Conservation (phyloP, 2,888 invertebrate species). For the Dryadula phaetusa region DNA sequence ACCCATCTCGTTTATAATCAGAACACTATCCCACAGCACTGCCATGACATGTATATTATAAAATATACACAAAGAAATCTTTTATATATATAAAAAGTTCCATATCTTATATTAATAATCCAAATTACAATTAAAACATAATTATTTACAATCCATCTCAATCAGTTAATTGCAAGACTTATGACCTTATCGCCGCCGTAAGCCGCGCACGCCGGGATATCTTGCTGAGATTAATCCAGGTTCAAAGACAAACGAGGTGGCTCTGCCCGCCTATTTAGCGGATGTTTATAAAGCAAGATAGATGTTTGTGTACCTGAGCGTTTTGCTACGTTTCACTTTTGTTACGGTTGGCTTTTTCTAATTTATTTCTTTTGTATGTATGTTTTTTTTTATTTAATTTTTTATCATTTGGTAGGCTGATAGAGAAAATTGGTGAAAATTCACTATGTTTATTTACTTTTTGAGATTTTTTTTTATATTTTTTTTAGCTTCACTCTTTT, state of each 20-base stretch:
- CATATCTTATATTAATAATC: too few relatives aligned
- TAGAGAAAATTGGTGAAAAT: not conserved
- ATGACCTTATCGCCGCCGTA: slow-evolving; percentile 28
- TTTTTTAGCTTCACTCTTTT: too few relatives aligned
- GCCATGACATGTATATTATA: too few relatives aligned
- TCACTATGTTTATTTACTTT: not conserved
- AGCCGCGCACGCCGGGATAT: slow-evolving; percentile 30
- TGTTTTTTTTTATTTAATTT: not conserved
- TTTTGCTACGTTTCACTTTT: slow-evolving; percentile 17
- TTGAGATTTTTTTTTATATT: too few relatives aligned
- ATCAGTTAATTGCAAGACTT: slow-evolving; percentile 43
- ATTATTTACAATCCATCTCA: slow-evolving; percentile 39
- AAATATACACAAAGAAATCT: too few relatives aligned
- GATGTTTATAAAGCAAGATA: slow-evolving; percentile 29
- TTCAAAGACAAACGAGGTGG: slow-evolving; percentile 34
- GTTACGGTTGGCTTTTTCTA: not conserved
- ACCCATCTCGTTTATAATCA: too few relatives aligned
- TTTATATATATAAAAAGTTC: too few relatives aligned
- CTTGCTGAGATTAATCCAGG: slow-evolving; percentile 33
- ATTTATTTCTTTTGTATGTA: not conserved
- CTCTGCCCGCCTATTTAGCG: slow-evolving; percentile 31
- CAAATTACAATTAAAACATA: not conserved
- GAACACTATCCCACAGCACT: too few relatives aligned
- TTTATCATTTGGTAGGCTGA: too few relatives aligned
- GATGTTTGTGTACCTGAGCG: slow-evolving; percentile 19